Evolutionary conservation across 2,888 invertebrate species (phyloP).

Genomic region (Nomada hirtipes): DNA sequence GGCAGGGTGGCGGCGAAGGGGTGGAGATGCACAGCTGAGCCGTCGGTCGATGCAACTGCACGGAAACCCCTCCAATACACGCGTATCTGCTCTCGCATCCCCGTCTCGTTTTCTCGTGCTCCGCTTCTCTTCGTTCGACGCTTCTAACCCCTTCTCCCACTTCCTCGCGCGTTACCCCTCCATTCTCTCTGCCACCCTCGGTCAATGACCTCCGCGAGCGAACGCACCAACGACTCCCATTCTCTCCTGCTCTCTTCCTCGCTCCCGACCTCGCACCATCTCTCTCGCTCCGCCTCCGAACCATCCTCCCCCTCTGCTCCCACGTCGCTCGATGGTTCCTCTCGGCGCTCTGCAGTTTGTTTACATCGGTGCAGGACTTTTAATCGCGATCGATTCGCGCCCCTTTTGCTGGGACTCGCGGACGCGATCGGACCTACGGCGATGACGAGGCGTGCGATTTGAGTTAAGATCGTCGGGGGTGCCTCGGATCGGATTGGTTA

Average conservation of each 20-base stretch:
- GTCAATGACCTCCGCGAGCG: constrained; percentile 82
- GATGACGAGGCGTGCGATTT: not conserved
- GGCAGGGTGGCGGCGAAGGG: constrained; percentile 56
- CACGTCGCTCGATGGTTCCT: constrained; percentile 48
- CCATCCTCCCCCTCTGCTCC: constrained; percentile 43
- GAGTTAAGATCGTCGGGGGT: not conserved
- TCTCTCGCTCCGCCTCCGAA: constrained; percentile 42
- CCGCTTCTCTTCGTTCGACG: constrained; percentile 43
- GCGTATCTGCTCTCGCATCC: constrained; percentile 56
- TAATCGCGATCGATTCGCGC: constrained; percentile 78
- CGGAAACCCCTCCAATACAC: constrained; percentile 71
- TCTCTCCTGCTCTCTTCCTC: constrained; percentile 53
- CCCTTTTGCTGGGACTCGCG: constrained; percentile 42
- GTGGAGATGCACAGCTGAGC: constrained; percentile 79
- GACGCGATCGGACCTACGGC: not conserved
- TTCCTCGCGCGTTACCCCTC: constrained; percentile 62
- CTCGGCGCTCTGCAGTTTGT: constrained; percentile 76
- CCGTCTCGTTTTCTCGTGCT: constrained; percentile 38
- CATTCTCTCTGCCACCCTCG: constrained; percentile 75
- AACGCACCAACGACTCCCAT: constrained; percentile 71
- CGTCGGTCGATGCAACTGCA: constrained; percentile 82
- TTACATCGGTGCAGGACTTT: constrained; percentile 80
- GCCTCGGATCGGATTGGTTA: constrained; percentile 10
- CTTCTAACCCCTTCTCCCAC: constrained; percentile 54
- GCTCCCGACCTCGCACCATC: constrained; percentile 13